phyloP scores from a whole-genome alignment of 2,797 vertebrate genomes.

The Podarcis siculus region DNA sequence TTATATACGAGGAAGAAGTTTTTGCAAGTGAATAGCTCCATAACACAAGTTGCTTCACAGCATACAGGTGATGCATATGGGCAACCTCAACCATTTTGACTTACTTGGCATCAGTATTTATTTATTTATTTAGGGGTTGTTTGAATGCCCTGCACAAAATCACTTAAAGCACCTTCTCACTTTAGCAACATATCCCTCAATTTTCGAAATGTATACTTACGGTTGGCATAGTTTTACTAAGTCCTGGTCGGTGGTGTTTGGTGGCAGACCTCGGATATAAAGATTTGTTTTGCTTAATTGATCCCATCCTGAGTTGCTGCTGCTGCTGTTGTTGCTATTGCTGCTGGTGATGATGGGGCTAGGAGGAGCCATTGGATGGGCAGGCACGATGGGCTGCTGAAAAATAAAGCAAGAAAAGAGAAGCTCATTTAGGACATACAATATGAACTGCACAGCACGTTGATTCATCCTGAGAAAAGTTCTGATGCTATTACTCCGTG shows the following conservation, averaged over 20 bases:
- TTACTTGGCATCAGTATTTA: neutral
- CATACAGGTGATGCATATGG: neutral
- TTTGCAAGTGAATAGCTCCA: neutral
- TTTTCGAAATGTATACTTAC: constrained; percentile 83
- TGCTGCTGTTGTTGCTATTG: constrained; percentile 95
- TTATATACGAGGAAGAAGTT: neutral
- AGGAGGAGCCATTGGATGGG: constrained; percentile 96
- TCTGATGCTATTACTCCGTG: neutral
- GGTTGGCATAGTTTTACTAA: constrained; percentile 98
- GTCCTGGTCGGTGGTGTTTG: constrained; percentile 96
- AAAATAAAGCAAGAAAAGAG: constrained; percentile 57
- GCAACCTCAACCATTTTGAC: neutral
- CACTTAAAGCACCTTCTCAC: neutral
- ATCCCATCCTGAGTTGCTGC: constrained; percentile 95
- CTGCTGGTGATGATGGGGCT: constrained; percentile 96
- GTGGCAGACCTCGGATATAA: constrained; percentile 96
- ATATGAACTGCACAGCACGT: constrained; percentile 18
- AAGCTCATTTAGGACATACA: constrained; percentile 18
- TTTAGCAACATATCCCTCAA: constrained; percentile 32
- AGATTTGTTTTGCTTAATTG: constrained; percentile 99
- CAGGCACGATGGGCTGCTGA: constrained; percentile 88
- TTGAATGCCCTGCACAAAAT: neutral
- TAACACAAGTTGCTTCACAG: neutral
- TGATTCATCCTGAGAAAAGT: neutral
- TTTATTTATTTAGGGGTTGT: neutral